Percentiles rank a stretch among this genome's conserved stretches.
Conservation (phyloP, 2,888 invertebrate species). For the Parelbella ahira region DNA sequence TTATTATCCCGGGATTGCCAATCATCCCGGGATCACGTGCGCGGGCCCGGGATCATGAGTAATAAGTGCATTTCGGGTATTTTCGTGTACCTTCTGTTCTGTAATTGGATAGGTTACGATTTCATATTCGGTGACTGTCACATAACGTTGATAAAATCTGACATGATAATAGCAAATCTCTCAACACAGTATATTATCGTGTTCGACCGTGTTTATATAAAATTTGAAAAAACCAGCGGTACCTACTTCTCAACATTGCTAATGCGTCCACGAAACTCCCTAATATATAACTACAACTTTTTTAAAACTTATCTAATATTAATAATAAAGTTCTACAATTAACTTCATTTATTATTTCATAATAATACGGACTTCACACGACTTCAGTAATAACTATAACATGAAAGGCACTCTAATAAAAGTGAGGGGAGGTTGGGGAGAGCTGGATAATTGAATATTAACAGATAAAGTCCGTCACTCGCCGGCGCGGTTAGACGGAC, state of each 20-base stretch:
- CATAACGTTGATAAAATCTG: too few species aligned
- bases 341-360: too few species aligned
- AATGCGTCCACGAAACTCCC: too few species aligned
- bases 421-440: slow-evolving; percentile 30
- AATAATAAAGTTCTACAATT: too few species aligned
- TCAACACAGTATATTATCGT: too few species aligned
- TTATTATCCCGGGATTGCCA: slow-evolving; percentile 59
- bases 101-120: slow-evolving; percentile 21
- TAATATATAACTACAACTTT: too few species aligned
- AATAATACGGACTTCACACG: not conserved
- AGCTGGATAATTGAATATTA: slow-evolving; percentile 61
- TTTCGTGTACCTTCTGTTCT: slow-evolving; percentile 26
- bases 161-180: too few species aligned
- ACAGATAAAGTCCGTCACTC: slow-evolving; percentile 45
- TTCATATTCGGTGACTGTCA: too few species aligned
- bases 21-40: slow-evolving; percentile 57
- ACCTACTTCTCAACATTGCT: too few species aligned
- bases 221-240: too few species aligned
- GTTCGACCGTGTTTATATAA: too few species aligned
- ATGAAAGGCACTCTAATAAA: slow-evolving; percentile 13
- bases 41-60: slow-evolving; percentile 30
- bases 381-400: not conserved
- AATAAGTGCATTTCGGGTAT: slow-evolving; percentile 42
- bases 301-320: too few species aligned
- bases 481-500: slow-evolving; percentile 56